phyloP scores from a whole-genome alignment of 1,140 invertebrate species.

The Leptoteleia sp. region DNA sequence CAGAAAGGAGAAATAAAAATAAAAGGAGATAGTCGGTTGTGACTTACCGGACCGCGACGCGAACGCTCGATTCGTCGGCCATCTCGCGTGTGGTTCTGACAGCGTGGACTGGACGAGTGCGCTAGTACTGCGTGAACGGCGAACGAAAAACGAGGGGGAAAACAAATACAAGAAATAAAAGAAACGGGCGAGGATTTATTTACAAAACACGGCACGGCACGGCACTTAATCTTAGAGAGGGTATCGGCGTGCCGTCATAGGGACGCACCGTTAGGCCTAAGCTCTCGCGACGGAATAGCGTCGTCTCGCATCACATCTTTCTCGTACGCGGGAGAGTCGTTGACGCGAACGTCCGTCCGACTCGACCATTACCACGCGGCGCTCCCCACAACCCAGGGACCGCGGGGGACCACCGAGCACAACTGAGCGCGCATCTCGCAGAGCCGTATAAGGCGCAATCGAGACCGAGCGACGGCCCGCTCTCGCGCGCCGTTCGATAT shows the following conservation, averaged over 20 bases:
- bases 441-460: slow-evolving; percentile 48
- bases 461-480: slow-evolving; percentile 2
- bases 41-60: slow-evolving; percentile 79
- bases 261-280: slow-evolving; percentile 40
- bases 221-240: too few relatives aligned
- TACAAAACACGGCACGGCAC: slow-evolving; percentile 6
- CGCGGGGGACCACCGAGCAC: slow-evolving; percentile 34
- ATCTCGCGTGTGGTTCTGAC: slow-evolving; percentile 65
- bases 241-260: background rate
- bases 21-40: too few relatives aligned
- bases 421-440: slow-evolving; percentile 43
- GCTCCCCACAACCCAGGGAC: slow-evolving; percentile 28
- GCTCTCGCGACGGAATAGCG: slow-evolving; percentile 22
- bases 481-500: slow-evolving; percentile 7
- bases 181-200: too few relatives aligned
- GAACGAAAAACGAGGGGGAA: slow-evolving; percentile 21
- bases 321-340: background rate
- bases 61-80: slow-evolving; percentile 78
- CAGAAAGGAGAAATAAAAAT: too few relatives aligned
- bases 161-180: too few relatives aligned
- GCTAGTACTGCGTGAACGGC: too few relatives aligned
- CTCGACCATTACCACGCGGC: slow-evolving; percentile 3
- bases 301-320: slow-evolving; percentile 26
- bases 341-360: slow-evolving; percentile 12
- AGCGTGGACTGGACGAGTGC: slow-evolving; percentile 12